phyloP scores from a whole-genome alignment of 1,140 invertebrate genomes.

The Vanessa atalanta region DNA sequence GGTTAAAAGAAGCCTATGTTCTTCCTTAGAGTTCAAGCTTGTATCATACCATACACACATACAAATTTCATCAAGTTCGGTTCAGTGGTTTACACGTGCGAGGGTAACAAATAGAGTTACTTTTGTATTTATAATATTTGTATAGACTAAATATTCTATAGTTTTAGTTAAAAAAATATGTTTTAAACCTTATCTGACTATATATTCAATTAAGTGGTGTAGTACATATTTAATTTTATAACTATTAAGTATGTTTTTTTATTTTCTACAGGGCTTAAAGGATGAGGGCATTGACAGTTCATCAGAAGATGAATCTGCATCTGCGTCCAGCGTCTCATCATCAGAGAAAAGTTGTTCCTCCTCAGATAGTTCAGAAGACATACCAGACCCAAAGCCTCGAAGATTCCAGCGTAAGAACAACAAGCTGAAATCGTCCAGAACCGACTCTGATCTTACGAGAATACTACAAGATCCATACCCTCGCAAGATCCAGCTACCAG shows the following conservation, averaged over 20 bases:
- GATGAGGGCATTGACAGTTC: constrained; percentile 80
- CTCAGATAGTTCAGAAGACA: constrained; percentile 72
- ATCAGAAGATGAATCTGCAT: constrained; percentile 75
- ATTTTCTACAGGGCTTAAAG: constrained; percentile 71
- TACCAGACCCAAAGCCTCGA: constrained; percentile 62
- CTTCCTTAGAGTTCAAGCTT: too few species aligned
- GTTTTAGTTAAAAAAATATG: too few species aligned
- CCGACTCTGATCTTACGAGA: constrained; percentile 69
- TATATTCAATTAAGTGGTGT: too few species aligned
- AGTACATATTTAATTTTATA: background rate
- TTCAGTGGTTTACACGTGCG: too few species aligned
- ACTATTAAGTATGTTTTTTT: background rate
- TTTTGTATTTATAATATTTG: too few species aligned
- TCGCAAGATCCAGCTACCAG: constrained; percentile 59
- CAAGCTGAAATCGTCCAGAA: constrained; percentile 73
- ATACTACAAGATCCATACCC: constrained; percentile 55
- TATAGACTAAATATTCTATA: too few species aligned
- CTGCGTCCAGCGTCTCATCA: constrained; percentile 72
- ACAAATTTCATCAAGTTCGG: too few species aligned
- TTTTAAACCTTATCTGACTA: too few species aligned
- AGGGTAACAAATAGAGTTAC: too few species aligned
- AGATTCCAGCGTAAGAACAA: constrained; percentile 71
- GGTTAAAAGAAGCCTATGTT: too few species aligned
- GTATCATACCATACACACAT: too few species aligned
- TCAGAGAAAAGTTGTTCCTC: constrained; percentile 79